These are phyloP conservation scores for Neopelma chrysocephalum DNA, from an alignment of 2,797 vertebrate species.

Conservation along the genomic window DNA sequence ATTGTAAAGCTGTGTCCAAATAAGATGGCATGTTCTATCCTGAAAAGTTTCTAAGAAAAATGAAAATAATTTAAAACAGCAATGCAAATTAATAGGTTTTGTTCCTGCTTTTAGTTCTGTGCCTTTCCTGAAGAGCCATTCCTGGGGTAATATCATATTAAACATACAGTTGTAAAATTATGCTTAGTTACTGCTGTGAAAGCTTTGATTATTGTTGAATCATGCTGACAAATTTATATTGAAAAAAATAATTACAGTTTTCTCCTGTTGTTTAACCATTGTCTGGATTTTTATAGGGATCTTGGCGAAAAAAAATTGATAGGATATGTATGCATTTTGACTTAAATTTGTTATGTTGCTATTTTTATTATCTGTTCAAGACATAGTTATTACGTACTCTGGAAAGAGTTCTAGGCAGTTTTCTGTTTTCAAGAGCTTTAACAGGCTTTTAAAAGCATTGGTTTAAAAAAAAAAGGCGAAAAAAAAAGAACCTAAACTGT, in stretches of 20 bases:
- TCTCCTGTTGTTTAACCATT: background rate
- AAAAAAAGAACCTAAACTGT: background rate
- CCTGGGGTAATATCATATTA: background rate
- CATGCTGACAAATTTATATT: background rate
- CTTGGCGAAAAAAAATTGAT: background rate
- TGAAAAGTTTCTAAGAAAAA: background rate
- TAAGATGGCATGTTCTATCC: background rate
- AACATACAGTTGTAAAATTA: background rate
- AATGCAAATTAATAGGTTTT: background rate
- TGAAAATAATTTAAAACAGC: background rate
- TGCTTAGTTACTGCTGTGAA: background rate
- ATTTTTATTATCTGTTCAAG: background rate
- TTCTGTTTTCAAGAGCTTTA: background rate
- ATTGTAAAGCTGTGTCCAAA: background rate
- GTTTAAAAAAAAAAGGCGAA: accelerated
- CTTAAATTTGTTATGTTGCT: background rate
- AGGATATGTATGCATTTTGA: background rate
- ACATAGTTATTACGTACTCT: background rate
- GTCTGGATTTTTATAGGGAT: background rate
- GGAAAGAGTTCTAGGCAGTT: background rate
- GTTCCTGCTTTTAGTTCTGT: background rate
- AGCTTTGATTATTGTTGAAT: background rate
- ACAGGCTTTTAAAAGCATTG: background rate
- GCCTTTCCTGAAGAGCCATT: background rate
- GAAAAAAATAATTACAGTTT: background rate